Base-by-base conservation (phyloP, 2,797 vertebrate genomes). In the Acipenser ruthenus region DNA sequence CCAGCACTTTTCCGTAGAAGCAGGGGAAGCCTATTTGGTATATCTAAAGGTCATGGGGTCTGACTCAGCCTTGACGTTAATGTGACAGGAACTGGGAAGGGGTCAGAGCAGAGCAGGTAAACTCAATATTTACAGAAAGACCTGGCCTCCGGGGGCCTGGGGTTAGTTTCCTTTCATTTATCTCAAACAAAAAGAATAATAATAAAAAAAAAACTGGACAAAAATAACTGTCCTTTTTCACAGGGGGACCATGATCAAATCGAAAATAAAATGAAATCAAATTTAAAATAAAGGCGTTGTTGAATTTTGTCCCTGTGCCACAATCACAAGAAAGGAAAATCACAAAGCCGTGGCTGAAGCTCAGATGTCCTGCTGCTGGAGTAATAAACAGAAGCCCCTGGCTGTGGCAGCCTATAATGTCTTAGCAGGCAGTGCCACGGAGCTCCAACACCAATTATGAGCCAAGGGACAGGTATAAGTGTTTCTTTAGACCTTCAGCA, bases 241-340 rank as follows among this genome's bases (percentile, higher is more conserved):
- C 23, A 37, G 23, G 23, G 4, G 23, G 2, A 37, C 23, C 23
- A 37, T 37, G 4, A 37, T 37, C 23, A 37, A 37, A 37, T 37
- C 2, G 23, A 37, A 37, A 10, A 18, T 11, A 48, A 12, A 47
- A 52, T 53, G 1, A 18, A 18, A 18, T 18, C 48, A 48, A 7
- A 12, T 74, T 74, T 72, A 60, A 72, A 71, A 75, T 74, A 78
- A 72, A 69, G 53, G 59, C 69, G 6, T 56, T 70, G 68, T 73
- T 86, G 82, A 82, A 82, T 82, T 80, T 74, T 78, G 78, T 83
- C 79, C 67, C 80, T 75, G 77, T 82, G 80, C 82, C 73, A 85
- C 86, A 83, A 84, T 55, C 53, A 8, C 71, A 75, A 78, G 86
- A 86, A 88, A 86, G 83, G 81, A 69, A 73, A 81, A 79, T 84